Percentiles rank a stretch among this genome's conserved stretches.
These are phyloP conservation scores for Trinorchestia longiramus DNA, from an alignment of 1,140 invertebrate genomes.

Conservation along the genomic window DNA sequence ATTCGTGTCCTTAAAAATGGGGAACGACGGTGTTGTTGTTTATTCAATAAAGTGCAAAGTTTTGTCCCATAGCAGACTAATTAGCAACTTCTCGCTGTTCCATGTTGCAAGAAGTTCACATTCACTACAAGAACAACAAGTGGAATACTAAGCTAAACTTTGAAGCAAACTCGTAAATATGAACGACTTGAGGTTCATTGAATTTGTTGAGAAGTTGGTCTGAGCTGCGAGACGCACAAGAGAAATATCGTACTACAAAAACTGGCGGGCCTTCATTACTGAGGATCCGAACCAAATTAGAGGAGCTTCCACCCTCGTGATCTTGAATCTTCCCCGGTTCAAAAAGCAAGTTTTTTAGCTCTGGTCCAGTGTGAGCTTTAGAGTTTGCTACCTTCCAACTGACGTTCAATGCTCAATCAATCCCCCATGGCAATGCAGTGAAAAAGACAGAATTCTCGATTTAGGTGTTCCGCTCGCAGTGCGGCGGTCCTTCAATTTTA, in stretches of 20 bases:
- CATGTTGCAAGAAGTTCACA: neutral
- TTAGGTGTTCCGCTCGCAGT: neutral
- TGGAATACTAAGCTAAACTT: neutral
- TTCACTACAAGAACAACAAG: neutral
- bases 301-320: neutral
- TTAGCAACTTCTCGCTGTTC: neutral
- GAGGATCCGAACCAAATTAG: slow-evolving; percentile 11
- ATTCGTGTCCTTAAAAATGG: neutral
- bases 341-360: neutral
- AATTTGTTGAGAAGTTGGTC: neutral
- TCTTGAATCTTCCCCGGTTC: neutral
- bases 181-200: neutral
- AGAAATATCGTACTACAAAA: neutral
- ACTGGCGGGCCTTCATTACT: neutral
- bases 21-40: neutral
- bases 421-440: neutral
- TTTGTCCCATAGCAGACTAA: neutral
- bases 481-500: neutral
- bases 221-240: neutral
- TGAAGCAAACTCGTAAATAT: neutral
- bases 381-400: neutral
- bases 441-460: neutral
- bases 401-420: slow-evolving; percentile 26
- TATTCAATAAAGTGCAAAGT: neutral
- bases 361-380: neutral